phyloP scores from a whole-genome alignment of 2,797 vertebrate species.

The Ceyx erithaca region DNA sequence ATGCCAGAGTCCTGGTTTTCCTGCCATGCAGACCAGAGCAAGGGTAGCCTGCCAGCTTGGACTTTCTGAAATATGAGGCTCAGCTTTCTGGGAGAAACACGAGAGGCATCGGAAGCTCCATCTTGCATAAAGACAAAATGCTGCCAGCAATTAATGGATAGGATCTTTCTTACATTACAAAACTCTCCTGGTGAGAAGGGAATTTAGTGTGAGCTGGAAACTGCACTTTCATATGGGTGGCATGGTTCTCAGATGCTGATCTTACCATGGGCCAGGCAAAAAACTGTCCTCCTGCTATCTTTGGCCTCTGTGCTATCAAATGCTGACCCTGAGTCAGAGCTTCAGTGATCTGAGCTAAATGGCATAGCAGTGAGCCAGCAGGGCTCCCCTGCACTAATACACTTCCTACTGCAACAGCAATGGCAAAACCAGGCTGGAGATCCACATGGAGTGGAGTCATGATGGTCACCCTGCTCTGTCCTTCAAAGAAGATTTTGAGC shows the following conservation, averaged over 20 bases:
- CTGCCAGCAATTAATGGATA: constrained; percentile 33
- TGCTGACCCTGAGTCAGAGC: constrained; percentile 35
- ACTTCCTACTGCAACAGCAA: not conserved
- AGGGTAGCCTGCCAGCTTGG: not conserved
- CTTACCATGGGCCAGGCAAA: constrained; percentile 23
- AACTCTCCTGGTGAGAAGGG: not conserved
- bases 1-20: not conserved
- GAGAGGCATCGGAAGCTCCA: not conserved
- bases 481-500: not conserved
- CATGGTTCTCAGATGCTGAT: constrained; percentile 41
- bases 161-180: constrained; percentile 15
- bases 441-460: not conserved
- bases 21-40: not conserved
- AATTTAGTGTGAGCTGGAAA: not conserved
- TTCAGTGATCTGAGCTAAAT: not conserved
- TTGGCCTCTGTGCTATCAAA: constrained; percentile 37
- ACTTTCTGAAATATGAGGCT: not conserved
- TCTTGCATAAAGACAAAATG: not conserved
- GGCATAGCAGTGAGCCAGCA: not conserved
- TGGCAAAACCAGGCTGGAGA: not conserved
- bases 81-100: not conserved
- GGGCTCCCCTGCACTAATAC: not conserved
- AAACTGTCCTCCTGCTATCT: constrained; percentile 44
- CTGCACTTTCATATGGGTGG: constrained; percentile 32
- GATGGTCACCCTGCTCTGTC: not conserved